Base-by-base conservation (phyloP, 2,888 invertebrate genomes). In the Parnassius smintheus region DNA sequence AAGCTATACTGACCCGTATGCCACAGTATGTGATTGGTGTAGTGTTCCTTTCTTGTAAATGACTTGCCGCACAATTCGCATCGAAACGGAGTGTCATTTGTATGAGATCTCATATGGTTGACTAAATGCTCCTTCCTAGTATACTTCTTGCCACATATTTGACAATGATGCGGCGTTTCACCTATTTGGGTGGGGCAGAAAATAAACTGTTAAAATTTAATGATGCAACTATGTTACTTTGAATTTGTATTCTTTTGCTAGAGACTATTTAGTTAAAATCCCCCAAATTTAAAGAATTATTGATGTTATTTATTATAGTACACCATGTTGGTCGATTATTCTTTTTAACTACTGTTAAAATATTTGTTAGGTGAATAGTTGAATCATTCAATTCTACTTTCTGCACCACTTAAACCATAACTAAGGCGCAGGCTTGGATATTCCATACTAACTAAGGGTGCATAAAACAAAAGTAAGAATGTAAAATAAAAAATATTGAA, bases 21-120 rank as follows among this genome's bases (percentile, higher is more conserved):
- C 96, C 96, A 96, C 94, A 96, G 93, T 85, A 96, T 96, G 92
- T 96, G 96, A 92, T 96, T 96, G 94, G 95, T 96, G 92, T 96
- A 96, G 89, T 97, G 96, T 91, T 97, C 97, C 92, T 96, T 97
- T 82, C 96, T 93, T 66, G 96, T 96, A 87, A 97, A 97, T 72
- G 96, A 95, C 91, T 97, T 97, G 85, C 96, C 96, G 89, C 97
- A 97, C 80, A 96, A 95, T 84, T 96, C 96, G 86, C 97, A 97
- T 78, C 96, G 94, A 89, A 96, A 96, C 66, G 97, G 96, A 65
- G 96, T 96, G 86, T 97, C 97, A 81, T 96, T 96, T 70, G 96
- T 96, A 85, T 97, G 97, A 67, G 96, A 96, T 74, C 96, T 93
- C 95, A 96, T 95, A 89, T 97, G 97, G 89, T 96, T 96, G 75